These are phyloP conservation scores for Crypturellus undulatus DNA, from an alignment of 2,113 vertebrate species.

Conservation along the genomic window DNA sequence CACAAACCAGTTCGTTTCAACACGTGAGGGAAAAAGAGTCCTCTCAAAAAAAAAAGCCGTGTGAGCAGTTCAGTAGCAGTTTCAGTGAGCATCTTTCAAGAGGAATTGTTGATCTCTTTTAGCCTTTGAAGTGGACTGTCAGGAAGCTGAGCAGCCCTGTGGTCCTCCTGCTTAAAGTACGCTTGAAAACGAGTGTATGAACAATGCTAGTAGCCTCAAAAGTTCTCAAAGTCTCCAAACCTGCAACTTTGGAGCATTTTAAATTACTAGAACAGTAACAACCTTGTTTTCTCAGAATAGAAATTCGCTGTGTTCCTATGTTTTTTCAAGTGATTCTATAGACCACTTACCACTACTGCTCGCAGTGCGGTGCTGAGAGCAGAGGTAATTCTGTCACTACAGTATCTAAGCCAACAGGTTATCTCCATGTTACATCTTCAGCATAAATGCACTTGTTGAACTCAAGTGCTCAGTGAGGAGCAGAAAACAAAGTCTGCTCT, in stretches of 20 bases:
- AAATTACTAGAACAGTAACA: background rate
- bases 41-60: background rate
- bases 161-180: background rate
- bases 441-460: background rate
- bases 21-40: fast-evolving
- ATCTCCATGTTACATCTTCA: background rate
- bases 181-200: background rate
- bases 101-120: background rate
- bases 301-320: background rate
- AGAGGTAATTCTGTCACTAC: background rate
- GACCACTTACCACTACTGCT: background rate
- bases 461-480: background rate
- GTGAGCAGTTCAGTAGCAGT: background rate
- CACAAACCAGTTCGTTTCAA: background rate
- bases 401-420: background rate
- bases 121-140: background rate
- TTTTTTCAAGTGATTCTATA: background rate
- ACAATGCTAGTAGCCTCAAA: background rate
- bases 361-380: background rate
- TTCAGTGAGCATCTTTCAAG: background rate
- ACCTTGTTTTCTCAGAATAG: background rate
- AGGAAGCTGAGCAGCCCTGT: background rate
- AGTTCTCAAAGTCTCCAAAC: background rate
- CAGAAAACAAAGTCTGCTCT: background rate
- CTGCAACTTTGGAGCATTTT: background rate